Conservation (phyloP, 2,888 invertebrate genomes). For the Cheilosia pagana region DNA sequence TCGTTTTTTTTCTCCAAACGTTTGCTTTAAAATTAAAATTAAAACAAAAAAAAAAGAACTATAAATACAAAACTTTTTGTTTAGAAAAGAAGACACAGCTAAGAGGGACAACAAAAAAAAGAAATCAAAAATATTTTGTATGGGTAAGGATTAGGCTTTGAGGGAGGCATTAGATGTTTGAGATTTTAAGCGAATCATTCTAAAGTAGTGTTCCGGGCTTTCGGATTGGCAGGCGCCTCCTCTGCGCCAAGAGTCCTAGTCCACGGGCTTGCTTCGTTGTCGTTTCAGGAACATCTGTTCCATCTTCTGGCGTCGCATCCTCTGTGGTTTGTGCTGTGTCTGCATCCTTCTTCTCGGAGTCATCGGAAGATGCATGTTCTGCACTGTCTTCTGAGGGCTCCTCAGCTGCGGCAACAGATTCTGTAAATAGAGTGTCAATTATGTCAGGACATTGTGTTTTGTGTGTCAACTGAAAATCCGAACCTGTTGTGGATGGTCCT, state of each 20-base stretch:
- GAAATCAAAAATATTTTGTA: slow-evolving; percentile 5
- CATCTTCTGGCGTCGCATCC: slow-evolving; percentile 84
- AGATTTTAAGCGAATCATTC: slow-evolving; percentile 46
- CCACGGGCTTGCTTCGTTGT: slow-evolving; percentile 86
- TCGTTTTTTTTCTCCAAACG: slow-evolving; percentile 9
- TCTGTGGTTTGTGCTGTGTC: slow-evolving; percentile 79
- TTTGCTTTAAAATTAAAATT: neutral
- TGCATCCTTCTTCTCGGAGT: slow-evolving; percentile 77
- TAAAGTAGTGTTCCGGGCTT: slow-evolving; percentile 85
- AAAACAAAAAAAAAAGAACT: slow-evolving; percentile 5
- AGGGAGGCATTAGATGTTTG: neutral
- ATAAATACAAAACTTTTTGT: slow-evolving; percentile 36
- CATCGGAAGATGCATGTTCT: slow-evolving; percentile 74
- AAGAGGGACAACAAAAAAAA: neutral
- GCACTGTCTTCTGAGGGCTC: slow-evolving; percentile 76
- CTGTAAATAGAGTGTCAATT: slow-evolving; percentile 28
- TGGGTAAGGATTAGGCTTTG: slow-evolving; percentile 7
- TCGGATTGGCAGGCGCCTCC: slow-evolving; percentile 87
- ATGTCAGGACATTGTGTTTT: too few species aligned
- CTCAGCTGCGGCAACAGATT: slow-evolving; percentile 70
- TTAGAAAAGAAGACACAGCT: slow-evolving; percentile 7
- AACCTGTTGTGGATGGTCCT: slow-evolving; percentile 82
- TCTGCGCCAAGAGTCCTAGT: slow-evolving; percentile 88
- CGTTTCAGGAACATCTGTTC: slow-evolving; percentile 83
- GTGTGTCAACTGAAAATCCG: too few species aligned